phyloP scores from a whole-genome alignment of 2,888 invertebrate species.

The Lysandra coridon region DNA sequence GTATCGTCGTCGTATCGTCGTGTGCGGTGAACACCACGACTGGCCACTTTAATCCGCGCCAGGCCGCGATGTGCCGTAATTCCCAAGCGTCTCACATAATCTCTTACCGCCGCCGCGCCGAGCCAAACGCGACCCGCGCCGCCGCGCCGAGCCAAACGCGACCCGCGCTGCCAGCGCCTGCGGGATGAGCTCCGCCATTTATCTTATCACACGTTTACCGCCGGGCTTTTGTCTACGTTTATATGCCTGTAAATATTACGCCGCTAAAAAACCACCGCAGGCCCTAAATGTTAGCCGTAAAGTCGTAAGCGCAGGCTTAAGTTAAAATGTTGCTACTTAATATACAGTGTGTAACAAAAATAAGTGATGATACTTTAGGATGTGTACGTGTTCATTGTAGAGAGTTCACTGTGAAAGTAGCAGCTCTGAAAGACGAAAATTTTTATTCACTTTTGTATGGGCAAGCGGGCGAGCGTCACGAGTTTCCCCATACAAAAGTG shows the following conservation, averaged over 20 bases:
- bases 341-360: too few species aligned
- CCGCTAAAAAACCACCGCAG: background rate
- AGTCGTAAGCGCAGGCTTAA: background rate
- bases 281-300: background rate
- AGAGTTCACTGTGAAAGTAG: too few species aligned
- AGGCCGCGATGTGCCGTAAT: background rate
- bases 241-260: background rate
- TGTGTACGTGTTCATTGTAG: too few species aligned
- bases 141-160: background rate
- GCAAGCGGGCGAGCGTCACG: too few species aligned
- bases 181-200: background rate
- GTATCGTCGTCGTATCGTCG: background rate
- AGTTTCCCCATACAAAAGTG: too few species aligned
- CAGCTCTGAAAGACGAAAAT: too few species aligned
- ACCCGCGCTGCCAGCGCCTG: background rate
- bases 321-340: background rate
- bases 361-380: too few species aligned
- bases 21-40: background rate
- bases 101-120: background rate
- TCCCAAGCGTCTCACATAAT: background rate
- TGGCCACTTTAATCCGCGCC: conserved; percentile 1
- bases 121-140: background rate
- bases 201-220: background rate
- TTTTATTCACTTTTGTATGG: too few species aligned
- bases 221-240: background rate